Conservation (phyloP, 2,888 invertebrate species). For the Mongoloraphidia duomilia region DNA sequence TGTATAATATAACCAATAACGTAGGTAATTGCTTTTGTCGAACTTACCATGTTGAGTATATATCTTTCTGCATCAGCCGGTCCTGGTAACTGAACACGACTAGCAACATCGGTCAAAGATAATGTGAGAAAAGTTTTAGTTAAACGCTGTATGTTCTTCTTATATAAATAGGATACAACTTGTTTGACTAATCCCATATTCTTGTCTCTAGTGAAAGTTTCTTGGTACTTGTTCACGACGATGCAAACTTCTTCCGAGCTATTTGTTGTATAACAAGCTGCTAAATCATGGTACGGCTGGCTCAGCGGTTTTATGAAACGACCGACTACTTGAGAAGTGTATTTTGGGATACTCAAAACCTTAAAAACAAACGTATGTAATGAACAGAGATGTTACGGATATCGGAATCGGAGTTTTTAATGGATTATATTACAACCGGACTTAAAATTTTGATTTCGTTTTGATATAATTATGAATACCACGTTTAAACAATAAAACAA, state of each 20-base stretch:
- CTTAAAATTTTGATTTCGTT: too few species aligned
- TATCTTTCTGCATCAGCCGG: constrained; percentile 85
- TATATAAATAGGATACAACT: constrained; percentile 79
- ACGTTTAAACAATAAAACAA: too few species aligned
- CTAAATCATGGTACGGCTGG: constrained; percentile 77
- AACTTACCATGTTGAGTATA: constrained; percentile 81
- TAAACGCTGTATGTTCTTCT: constrained; percentile 90
- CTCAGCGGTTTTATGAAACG: constrained; percentile 75
- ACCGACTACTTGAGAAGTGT: constrained; percentile 78
- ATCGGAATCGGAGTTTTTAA: not conserved
- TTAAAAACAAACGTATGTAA: constrained; percentile 19
- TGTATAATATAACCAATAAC: not conserved
- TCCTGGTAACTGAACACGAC: constrained; percentile 71
- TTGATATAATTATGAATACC: too few species aligned
- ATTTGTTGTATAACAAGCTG: constrained; percentile 63
- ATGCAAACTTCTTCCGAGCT: constrained; percentile 55
- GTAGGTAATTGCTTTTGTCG: not conserved
- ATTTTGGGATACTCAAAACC: constrained; percentile 65
- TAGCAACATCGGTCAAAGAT: constrained; percentile 77
- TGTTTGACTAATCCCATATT: constrained; percentile 69
- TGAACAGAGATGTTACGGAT: not conserved
- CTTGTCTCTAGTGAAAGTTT: constrained; percentile 62
- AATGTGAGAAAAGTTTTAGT: constrained; percentile 89
- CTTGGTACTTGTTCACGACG: constrained; percentile 62
- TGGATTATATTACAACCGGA: too few species aligned